Base-by-base conservation (phyloP, 2,113 vertebrate genomes). In the Origma solitaria region DNA sequence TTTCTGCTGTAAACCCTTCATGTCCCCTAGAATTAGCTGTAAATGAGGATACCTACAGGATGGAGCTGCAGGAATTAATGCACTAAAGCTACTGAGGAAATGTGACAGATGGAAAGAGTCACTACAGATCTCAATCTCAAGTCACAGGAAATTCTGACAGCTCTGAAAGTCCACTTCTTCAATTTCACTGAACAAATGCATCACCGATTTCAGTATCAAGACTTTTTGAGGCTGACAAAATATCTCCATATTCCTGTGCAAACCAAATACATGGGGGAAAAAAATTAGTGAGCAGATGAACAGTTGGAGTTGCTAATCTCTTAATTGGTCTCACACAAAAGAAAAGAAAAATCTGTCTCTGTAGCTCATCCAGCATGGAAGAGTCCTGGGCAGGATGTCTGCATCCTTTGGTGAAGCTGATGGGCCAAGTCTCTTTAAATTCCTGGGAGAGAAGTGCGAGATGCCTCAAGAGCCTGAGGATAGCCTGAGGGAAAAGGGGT, bases 21-120 rank as follows among this genome's bases (percentile, higher is more conserved):
- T 9, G 50, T 80, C 62, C 45, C 60, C 42, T 38, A 62, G 44
- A 96, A 83, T 90, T 58, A 88, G 58, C 76, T 73, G 71, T 54
- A 92, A 94, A 88, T 38, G 58, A 93, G 38, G 60, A 77, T 51
- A 88, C 4, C 76, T 73, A 69, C 19, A 58, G 33, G 56, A 96
- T 40, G 21, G 30, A 96, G 64, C 38, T 57, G 42, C 13, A 88
- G 25, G 57, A 94, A 85, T 85, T 91, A 72, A 76, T 5, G 22
- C 19, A 44, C 40, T 88, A 80, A 82, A 95, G 75, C 79, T 94
- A 72, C 61, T 18, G 58, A 96, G 19, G 58, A 90, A 80, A 79
- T 9, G 40, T 37, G 70, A 79, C 84, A 91, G 40, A 54, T 47
- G 51, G 80, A 38, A 85, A 58, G 42, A 81, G 24, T 57, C 84